A percentile compares a stretch with the other conserved stretches of the same genome.
Conservation (phyloP, 2,888 invertebrate genomes). For the Podabrus alpinus region DNA sequence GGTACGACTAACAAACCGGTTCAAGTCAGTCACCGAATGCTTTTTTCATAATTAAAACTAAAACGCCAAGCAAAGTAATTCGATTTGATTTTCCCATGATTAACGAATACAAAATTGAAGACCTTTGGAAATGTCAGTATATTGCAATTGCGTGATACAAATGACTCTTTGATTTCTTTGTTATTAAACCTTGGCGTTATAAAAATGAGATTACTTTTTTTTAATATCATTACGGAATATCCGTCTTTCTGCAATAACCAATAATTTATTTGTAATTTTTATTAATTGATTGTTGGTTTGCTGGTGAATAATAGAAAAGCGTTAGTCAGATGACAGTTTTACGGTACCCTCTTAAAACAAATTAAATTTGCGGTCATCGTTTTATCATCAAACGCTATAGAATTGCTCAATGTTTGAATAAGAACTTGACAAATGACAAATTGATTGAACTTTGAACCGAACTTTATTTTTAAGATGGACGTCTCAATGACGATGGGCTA, state of each 20-base stretch:
- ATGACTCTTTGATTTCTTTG: background rate
- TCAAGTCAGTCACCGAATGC: background rate
- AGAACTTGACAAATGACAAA: background rate
- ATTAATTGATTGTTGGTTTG: background rate
- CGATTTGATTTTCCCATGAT: background rate
- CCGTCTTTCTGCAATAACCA: background rate
- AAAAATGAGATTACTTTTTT: background rate
- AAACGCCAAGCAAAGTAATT: background rate
- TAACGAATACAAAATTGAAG: background rate
- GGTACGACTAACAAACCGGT: constrained; percentile 7
- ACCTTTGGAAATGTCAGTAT: constrained; percentile 14
- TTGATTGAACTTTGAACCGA: background rate
- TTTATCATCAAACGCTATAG: background rate
- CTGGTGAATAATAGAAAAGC: background rate
- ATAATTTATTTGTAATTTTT: background rate
- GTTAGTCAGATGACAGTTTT: background rate
- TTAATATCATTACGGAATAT: background rate
- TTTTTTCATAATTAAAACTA: background rate
- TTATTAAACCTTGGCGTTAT: background rate
- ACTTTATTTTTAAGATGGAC: background rate
- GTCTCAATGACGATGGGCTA: background rate
- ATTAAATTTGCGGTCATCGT: background rate
- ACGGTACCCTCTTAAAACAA: background rate
- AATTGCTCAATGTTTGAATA: background rate
- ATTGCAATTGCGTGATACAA: constrained; percentile 4